Evolutionary conservation across 2,797 vertebrate species (phyloP).

Genomic region (Pogoniulus pusillus): DNA sequence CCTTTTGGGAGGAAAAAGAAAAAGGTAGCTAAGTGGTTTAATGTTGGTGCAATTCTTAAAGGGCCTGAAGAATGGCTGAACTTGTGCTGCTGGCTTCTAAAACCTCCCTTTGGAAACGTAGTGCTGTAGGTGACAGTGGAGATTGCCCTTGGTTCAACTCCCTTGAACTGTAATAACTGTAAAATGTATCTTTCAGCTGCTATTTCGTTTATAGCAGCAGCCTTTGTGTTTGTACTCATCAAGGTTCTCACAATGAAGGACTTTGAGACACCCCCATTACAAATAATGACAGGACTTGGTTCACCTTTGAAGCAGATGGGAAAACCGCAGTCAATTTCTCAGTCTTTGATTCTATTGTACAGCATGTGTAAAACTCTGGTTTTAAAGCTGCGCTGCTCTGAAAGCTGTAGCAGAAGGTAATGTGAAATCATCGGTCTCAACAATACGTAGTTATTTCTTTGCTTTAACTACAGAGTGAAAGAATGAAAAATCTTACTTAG

Average conservation of each 20-base stretch:
- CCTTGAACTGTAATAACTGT: background rate
- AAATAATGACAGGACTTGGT: background rate
- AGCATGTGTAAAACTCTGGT: background rate
- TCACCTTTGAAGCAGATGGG: background rate
- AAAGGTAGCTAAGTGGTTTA: background rate
- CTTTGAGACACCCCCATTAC: background rate
- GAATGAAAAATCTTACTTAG: background rate
- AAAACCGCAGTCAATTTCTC: background rate
- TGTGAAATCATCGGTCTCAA: background rate
- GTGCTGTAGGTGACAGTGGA: background rate
- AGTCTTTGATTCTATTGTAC: background rate
- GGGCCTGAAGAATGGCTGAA: fast-evolving
- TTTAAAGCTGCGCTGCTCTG: background rate
- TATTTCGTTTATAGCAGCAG: background rate
- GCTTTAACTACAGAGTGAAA: background rate
- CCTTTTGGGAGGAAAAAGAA: too few species aligned
- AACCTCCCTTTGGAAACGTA: background rate
- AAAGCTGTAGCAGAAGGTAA: background rate
- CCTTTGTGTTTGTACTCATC: fast-evolving
- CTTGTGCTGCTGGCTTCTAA: background rate
- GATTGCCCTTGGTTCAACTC: background rate
- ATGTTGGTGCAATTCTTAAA: background rate
- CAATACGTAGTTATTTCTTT: background rate
- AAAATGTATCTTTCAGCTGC: background rate
- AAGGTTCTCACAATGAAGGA: background rate